Evolutionary conservation across 2,888 invertebrate species (phyloP).

Genomic region (Eupithecia inturbata): DNA sequence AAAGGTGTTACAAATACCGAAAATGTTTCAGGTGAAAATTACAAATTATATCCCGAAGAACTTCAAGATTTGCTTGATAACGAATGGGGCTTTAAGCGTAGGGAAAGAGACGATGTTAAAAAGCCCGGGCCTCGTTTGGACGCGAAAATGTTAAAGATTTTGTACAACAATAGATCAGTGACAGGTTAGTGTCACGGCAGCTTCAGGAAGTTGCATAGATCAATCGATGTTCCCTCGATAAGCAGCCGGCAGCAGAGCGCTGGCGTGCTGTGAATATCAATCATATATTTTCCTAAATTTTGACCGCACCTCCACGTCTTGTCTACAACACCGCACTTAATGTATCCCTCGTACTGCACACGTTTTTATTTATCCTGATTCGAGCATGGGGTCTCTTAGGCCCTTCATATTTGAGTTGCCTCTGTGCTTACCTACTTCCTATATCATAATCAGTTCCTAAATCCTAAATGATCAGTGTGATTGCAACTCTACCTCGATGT

Average conservation of each 20-base stretch:
- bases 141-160: conserved; percentile 84
- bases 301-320: conserved; percentile 72
- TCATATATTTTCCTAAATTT: conserved; percentile 57
- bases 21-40: conserved; percentile 83
- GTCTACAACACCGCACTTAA: conserved; percentile 74
- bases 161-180: conserved; percentile 80
- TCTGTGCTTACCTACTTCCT: conserved; percentile 50
- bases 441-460: conserved; percentile 9
- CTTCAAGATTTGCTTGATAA: conserved; percentile 85
- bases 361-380: conserved; percentile 61
- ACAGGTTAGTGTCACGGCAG: conserved; percentile 82
- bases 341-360: conserved; percentile 73
- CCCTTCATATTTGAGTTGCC: conserved; percentile 55
- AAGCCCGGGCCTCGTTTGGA: conserved; percentile 95
- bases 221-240: conserved; percentile 70
- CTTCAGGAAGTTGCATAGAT: conserved; percentile 69
- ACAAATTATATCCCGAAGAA: conserved; percentile 79
- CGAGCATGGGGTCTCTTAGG: conserved; percentile 65
- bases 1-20: conserved; percentile 70
- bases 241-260: conserved; percentile 47
- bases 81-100: conserved; percentile 92
- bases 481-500: conserved; percentile 31
- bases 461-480: conserved; percentile 27
- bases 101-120: conserved; percentile 95
- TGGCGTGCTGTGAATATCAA: conserved; percentile 56